Conservation (phyloP, 2,113 vertebrate genomes). For the Macroglossus sobrinus region DNA sequence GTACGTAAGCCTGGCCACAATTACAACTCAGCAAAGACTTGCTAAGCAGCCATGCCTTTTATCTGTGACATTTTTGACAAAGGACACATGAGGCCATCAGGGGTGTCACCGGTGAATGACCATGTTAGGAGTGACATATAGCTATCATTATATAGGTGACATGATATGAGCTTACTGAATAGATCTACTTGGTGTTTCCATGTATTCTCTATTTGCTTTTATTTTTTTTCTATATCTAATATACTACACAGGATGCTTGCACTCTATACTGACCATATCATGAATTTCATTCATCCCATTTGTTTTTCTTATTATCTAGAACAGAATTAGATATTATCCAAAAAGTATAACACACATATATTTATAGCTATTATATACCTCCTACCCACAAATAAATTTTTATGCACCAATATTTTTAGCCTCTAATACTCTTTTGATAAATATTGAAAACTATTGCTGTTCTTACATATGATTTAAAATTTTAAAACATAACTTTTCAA, state of each 20-base stretch:
- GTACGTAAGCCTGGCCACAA: neutral
- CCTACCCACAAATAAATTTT: neutral
- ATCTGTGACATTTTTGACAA: neutral
- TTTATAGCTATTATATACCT: neutral
- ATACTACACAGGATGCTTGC: neutral
- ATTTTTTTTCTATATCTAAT: neutral
- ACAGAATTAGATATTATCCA: neutral
- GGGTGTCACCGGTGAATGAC: neutral
- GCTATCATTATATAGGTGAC: neutral
- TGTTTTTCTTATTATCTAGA: neutral
- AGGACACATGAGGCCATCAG: neutral
- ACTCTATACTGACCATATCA: neutral
- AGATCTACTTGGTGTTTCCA: neutral
- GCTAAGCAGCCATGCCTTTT: neutral
- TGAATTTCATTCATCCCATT: neutral
- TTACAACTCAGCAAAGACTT: neutral
- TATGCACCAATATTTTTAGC: conserved; percentile 1
- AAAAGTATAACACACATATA: neutral
- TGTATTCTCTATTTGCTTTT: neutral
- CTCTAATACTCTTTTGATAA: neutral
- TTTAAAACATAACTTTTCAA: neutral
- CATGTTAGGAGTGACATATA: neutral
- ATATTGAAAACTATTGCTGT: neutral
- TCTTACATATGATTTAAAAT: neutral
- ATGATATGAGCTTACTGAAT: neutral